These are phyloP conservation scores for Drosophila micromelanica DNA, from an alignment of 1,140 invertebrate genomes.

Conservation along the genomic window DNA sequence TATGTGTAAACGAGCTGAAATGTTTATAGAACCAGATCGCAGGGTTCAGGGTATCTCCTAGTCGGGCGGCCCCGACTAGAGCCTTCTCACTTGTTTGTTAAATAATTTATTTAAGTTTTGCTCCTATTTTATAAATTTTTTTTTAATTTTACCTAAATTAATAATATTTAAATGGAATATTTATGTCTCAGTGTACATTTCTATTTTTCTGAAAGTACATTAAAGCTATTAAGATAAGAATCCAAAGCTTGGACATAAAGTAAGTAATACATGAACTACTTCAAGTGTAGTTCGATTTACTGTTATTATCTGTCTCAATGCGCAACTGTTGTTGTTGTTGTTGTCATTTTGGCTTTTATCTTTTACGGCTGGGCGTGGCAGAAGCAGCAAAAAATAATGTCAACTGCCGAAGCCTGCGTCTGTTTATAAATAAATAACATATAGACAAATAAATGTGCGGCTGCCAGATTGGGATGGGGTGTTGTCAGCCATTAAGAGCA, in stretches of 20 bases:
- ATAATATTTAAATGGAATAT: too few relatives aligned
- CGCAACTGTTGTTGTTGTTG: background rate
- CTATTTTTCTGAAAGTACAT: background rate
- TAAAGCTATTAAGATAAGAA: slow-evolving; percentile 27
- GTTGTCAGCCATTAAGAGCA: slow-evolving; percentile 54
- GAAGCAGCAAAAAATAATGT: slow-evolving; percentile 55
- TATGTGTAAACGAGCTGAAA: too few relatives aligned
- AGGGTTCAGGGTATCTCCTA: too few relatives aligned
- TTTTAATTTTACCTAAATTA: too few relatives aligned
- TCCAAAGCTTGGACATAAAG: background rate
- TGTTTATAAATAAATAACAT: slow-evolving; percentile 76
- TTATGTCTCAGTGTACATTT: background rate
- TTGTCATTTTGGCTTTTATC: slow-evolving; percentile 46
- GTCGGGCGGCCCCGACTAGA: too few relatives aligned
- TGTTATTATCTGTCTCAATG: slow-evolving; percentile 54
- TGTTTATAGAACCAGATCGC: too few relatives aligned
- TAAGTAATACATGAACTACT: slow-evolving; percentile 44
- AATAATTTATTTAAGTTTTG: too few relatives aligned
- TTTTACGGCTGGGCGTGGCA: slow-evolving; percentile 50
- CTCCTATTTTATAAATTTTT: too few relatives aligned
- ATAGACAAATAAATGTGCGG: slow-evolving; percentile 62
- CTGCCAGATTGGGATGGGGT: slow-evolving; percentile 3
- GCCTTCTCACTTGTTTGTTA: too few relatives aligned
- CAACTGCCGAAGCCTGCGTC: slow-evolving; percentile 47
- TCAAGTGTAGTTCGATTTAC: slow-evolving; percentile 66